phyloP scores from a whole-genome alignment of 2,888 invertebrate genomes.

The Phymatocera aterrima region DNA sequence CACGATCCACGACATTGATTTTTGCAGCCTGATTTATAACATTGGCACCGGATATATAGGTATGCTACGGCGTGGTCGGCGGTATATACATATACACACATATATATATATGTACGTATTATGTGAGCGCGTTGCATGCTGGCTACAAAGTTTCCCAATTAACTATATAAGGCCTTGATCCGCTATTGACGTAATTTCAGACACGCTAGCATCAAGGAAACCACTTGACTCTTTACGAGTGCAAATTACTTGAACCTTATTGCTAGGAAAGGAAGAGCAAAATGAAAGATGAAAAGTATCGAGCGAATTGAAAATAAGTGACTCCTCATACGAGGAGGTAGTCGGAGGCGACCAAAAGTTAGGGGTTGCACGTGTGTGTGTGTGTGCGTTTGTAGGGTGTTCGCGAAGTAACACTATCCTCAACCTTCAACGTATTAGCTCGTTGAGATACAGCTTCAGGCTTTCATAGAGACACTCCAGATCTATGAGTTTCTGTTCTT shows the following conservation, averaged over 20 bases:
- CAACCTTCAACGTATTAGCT: too few relatives aligned
- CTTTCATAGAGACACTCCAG: background rate
- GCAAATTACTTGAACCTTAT: slow-evolving; percentile 8
- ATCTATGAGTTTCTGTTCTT: too few relatives aligned
- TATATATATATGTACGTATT: background rate
- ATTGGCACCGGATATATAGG: background rate
- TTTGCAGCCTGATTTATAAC: slow-evolving; percentile 13
- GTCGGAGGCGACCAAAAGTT: background rate
- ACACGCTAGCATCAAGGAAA: background rate
- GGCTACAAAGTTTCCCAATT: slow-evolving; percentile 26
- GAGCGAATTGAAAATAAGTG: background rate
- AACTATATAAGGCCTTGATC: slow-evolving; percentile 24
- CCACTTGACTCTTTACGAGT: slow-evolving; percentile 23
- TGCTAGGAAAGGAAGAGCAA: background rate
- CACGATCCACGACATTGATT: background rate
- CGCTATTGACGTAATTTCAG: slow-evolving; percentile 21
- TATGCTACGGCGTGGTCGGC: background rate
- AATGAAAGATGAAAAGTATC: background rate
- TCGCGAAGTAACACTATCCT: background rate
- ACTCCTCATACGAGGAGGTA: background rate
- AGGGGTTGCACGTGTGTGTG: background rate
- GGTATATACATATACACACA: too few relatives aligned
- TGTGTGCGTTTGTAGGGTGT: background rate
- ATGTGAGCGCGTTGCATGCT: background rate
- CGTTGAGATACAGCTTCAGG: background rate